A percentile compares a stretch with the other conserved stretches of the same genome.
phyloP scores from a whole-genome alignment of 1,140 invertebrate genomes.

The Zelostemma sp. region DNA sequence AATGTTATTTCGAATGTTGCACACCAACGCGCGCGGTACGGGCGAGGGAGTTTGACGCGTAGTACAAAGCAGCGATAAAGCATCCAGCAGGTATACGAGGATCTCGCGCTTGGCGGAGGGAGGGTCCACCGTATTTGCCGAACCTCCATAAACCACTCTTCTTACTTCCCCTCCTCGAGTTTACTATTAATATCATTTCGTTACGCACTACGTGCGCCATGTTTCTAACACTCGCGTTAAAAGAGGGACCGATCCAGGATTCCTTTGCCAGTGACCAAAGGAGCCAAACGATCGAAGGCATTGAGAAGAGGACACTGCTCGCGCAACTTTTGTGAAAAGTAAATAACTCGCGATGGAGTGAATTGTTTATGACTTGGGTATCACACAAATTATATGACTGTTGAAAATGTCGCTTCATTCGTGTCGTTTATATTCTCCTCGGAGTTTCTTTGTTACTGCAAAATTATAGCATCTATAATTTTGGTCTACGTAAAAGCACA shows the following conservation, averaged over 20 bases:
- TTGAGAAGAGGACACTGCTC: conserved; percentile 29
- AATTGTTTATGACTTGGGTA: background rate
- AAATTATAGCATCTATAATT: conserved; percentile 33
- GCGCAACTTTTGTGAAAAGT: too few relatives aligned
- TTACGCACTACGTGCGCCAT: conserved; percentile 23
- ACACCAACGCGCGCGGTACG: conserved; percentile 23
- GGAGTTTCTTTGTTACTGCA: too few relatives aligned
- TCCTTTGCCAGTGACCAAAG: conserved; percentile 24
- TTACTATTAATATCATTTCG: conserved; percentile 33
- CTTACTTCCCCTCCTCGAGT: conserved; percentile 16
- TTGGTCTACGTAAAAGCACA: conserved; percentile 39
- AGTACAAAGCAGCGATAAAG: conserved; percentile 51
- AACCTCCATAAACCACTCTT: conserved; percentile 18
- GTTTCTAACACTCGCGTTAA: conserved; percentile 23
- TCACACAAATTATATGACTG: too few relatives aligned
- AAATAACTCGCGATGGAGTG: background rate
- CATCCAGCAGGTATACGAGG: conserved; percentile 34
- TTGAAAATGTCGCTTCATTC: too few relatives aligned
- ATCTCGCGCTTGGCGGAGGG: conserved; percentile 14
- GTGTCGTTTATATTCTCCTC: too few relatives aligned
- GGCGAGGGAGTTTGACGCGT: conserved; percentile 28
- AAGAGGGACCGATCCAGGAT: conserved; percentile 26
- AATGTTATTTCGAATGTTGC: conserved; percentile 28
- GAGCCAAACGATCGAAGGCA: conserved; percentile 33
- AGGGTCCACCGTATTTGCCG: conserved; percentile 13